A percentile compares a stretch with the other conserved stretches of the same genome.
Evolutionary conservation across 64 coral and sea anemone genomes (phyloP).

Genomic region (Platygyra sinensis): DNA sequence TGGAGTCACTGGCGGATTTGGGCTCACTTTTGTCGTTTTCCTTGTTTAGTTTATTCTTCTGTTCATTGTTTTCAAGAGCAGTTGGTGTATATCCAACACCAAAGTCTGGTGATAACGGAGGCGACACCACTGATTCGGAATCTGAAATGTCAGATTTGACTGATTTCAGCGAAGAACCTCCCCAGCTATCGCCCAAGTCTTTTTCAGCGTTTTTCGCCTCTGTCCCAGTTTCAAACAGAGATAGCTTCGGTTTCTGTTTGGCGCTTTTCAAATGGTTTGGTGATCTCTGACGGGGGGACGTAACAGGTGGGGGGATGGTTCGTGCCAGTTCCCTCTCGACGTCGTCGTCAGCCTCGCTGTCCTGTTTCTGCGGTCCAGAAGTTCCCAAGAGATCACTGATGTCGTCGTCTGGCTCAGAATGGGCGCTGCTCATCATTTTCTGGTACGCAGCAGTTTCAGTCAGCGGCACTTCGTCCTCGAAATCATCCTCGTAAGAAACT

Average conservation of each 20-base stretch:
- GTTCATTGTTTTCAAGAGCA: slow-evolving; percentile 37
- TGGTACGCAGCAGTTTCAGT: slow-evolving; percentile 78
- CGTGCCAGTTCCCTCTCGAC: slow-evolving; percentile 80
- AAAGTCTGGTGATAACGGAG: slow-evolving; percentile 66
- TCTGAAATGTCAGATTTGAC: slow-evolving; percentile 35
- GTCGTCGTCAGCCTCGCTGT: slow-evolving; percentile 86
- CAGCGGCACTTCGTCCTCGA: slow-evolving; percentile 90
- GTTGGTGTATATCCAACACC: slow-evolving; percentile 68
- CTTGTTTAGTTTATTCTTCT: neutral
- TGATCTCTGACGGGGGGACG: slow-evolving; percentile 69
- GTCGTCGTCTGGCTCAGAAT: slow-evolving; percentile 66
- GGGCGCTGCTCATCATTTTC: slow-evolving; percentile 80
- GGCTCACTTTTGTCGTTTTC: slow-evolving; percentile 48
- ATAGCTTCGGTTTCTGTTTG: slow-evolving; percentile 73
- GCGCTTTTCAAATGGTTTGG: slow-evolving; percentile 21
- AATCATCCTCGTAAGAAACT: slow-evolving; percentile 85
- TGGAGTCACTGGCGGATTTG: slow-evolving; percentile 55
- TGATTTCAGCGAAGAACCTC: slow-evolving; percentile 67
- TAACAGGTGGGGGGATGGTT: slow-evolving; percentile 78
- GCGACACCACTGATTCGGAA: slow-evolving; percentile 60
- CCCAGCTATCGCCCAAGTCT: slow-evolving; percentile 84
- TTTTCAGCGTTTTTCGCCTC: slow-evolving; percentile 42
- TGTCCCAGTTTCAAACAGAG: slow-evolving; percentile 63
- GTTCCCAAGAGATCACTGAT: slow-evolving; percentile 52
- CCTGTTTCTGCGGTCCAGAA: slow-evolving; percentile 47